Base-by-base conservation (phyloP, 1,140 invertebrate species). In the Dryas iulia region DNA sequence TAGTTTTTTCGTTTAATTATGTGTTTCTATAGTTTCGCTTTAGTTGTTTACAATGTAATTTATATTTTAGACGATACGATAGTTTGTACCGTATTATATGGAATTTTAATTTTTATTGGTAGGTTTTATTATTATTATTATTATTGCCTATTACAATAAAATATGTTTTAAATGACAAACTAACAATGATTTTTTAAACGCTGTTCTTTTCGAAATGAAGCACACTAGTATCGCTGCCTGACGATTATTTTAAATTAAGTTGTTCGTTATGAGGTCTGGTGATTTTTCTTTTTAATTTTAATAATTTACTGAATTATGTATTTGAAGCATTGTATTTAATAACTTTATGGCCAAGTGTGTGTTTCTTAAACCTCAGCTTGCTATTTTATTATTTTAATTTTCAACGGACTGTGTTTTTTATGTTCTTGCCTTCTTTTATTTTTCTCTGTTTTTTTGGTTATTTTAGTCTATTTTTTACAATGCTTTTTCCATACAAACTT, bases 201-300 rank as follows among this genome's bases (percentile, higher is more conserved):
- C 18, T n/a, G 39, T 21, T 47, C n/a, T n/a, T 47, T 47, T 10
- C 3, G 8, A 47, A 47, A 18, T 72, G 71, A 80, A 81, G 79
- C 78, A 66, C 68, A 77, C 67, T 78, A 76, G 78, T 68, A 76
- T 81, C 79, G 83, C 78, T 86, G 83, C 78, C 73, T 78, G 83
- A 87, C 79, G 86, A 83, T 87, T 81, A 87, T 81, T 30, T 78
- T 76, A 73, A 2, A n/a, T n/a, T 47, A 72, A 62, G 59, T 83
- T 86, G 30, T 77, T 23, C 26, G 23, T 61, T 47, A 39, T 61
- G n/a, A n/a, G n/a, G 18, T 61, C 14, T 61, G n/a, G n/a, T 61
- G 3, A 35, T 81, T 74, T 67, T 68, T 61, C 68, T 77, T 75
- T n/a, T 31, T 63, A 33, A 54, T 60, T 52, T 68, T 14, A n/a